Percentiles rank a stretch among this genome's conserved stretches.
These are phyloP conservation scores for Eulemur coronatus DNA, from an alignment of 2,797 vertebrate species.

Conservation along the genomic window DNA sequence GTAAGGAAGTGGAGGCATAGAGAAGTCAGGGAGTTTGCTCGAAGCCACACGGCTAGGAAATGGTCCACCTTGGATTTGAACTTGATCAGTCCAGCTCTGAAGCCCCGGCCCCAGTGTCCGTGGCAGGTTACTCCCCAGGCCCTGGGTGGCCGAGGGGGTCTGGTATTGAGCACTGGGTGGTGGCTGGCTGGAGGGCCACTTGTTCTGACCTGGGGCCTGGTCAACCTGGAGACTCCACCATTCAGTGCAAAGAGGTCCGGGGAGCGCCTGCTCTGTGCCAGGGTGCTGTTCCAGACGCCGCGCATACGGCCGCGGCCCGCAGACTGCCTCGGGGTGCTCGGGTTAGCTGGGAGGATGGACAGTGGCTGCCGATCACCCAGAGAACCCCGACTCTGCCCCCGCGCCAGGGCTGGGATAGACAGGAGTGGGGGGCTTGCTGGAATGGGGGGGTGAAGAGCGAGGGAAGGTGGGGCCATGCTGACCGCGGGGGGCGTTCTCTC, in stretches of 20 bases:
- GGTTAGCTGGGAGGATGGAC: background rate
- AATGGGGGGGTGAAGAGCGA: background rate
- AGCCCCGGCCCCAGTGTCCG: background rate
- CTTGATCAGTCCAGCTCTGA: background rate
- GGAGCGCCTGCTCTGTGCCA: background rate
- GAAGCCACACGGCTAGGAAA: background rate
- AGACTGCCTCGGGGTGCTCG: background rate
- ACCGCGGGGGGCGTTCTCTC: background rate
- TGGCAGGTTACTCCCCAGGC: background rate
- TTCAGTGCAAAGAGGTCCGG: background rate
- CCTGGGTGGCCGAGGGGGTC: background rate
- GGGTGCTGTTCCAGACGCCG: background rate
- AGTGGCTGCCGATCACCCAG: background rate
- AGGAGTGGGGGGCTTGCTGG: background rate
- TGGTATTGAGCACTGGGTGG: background rate
- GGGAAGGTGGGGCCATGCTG: background rate
- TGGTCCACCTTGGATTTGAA: background rate
- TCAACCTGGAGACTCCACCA: background rate
- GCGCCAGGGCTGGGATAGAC: background rate
- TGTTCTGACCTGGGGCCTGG: background rate
- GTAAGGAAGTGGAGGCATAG: background rate
- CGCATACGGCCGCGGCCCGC: accelerated
- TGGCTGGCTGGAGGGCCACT: background rate
- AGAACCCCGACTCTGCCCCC: background rate
- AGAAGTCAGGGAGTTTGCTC: background rate